phyloP scores from a whole-genome alignment of 2,888 invertebrate species.

The Phania funesta region DNA sequence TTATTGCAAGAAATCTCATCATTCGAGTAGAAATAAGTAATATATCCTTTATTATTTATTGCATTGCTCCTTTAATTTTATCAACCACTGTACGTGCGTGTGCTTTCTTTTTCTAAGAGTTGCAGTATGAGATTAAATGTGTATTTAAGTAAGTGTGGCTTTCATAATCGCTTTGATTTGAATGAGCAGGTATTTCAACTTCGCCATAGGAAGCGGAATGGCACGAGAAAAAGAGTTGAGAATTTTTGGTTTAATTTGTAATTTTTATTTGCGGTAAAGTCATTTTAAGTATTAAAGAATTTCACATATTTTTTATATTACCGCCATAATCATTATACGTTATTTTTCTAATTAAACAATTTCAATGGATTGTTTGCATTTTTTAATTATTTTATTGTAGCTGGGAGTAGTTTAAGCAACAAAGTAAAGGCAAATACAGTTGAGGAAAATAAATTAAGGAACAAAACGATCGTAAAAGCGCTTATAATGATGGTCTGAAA shows the following conservation, averaged over 20 bases:
- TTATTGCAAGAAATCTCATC: no score
- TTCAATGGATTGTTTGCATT: neutral
- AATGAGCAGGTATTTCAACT: conserved; percentile 58
- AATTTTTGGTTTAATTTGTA: neutral
- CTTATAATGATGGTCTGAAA: no score
- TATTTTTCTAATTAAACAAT: neutral
- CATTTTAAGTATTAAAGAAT: conserved; percentile 17
- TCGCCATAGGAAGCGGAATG: conserved; percentile 59
- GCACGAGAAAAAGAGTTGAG: conserved; percentile 18
- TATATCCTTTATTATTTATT: neutral
- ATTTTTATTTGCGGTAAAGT: conserved; percentile 11
- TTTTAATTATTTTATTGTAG: no score
- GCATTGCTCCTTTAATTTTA: neutral
- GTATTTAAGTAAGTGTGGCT: conserved; percentile 44
- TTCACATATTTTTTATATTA: neutral
- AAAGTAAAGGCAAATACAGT: no score
- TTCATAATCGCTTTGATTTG: conserved; percentile 62
- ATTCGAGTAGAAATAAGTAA: no score
- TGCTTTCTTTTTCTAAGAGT: neutral
- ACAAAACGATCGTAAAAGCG: no score
- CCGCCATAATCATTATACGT: neutral
- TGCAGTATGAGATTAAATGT: neutral
- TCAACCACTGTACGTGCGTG: neutral
- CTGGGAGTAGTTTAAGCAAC: no score
- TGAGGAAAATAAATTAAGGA: no score